Percentiles rank a stretch among this genome's conserved stretches.
phyloP scores from a whole-genome alignment of 2,888 invertebrate genomes.

The Heliconius charithonia region DNA sequence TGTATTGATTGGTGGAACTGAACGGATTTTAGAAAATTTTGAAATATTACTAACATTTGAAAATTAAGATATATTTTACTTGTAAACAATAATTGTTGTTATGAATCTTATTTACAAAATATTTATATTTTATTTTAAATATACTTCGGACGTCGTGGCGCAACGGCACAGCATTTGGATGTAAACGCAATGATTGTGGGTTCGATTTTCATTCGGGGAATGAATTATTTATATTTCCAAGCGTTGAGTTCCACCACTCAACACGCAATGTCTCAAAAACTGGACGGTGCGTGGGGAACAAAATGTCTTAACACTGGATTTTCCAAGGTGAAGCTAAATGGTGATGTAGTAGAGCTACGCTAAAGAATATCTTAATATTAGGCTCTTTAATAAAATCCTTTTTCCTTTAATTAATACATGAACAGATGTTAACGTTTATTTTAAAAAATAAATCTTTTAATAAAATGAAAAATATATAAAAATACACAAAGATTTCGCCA shows the following conservation, averaged over 20 bases:
- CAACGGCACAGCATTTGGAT: not conserved
- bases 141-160: not conserved
- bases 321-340: too few species aligned
- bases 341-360: too few species aligned
- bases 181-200: not conserved
- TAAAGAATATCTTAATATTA: too few species aligned
- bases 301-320: not conserved
- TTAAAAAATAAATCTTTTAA: not conserved
- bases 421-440: too few species aligned
- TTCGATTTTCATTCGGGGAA: not conserved
- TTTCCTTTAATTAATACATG: too few species aligned
- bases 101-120: too few species aligned
- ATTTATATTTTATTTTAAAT: too few species aligned
- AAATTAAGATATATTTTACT: not conserved
- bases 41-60: not conserved
- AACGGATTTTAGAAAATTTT: not conserved
- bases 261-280: too few species aligned
- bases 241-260: not conserved
- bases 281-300: not conserved
- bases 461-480: not conserved
- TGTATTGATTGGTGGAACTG: too few species aligned
- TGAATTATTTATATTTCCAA: not conserved
- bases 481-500: not conserved
- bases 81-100: too few species aligned
- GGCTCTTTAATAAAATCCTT: too few species aligned